phyloP scores from a whole-genome alignment of 1,140 invertebrate genomes.

The Papilio xuthus region DNA sequence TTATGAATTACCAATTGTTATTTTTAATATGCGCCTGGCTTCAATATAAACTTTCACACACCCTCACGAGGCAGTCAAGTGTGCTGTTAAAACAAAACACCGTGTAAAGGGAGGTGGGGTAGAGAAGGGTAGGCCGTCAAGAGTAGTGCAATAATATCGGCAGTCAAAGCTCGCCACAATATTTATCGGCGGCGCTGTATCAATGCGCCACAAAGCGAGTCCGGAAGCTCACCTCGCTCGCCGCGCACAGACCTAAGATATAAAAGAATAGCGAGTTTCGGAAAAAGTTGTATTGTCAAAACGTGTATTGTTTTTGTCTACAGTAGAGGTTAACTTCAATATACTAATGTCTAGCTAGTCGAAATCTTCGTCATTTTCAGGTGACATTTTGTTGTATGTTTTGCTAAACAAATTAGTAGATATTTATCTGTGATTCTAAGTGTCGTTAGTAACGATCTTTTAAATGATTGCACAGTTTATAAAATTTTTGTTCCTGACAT shows the following conservation, averaged over 20 bases:
- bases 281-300: not conserved
- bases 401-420: no score
- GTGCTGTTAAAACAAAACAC: conserved; percentile 24
- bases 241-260: conserved; percentile 27
- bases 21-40: not conserved
- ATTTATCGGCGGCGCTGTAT: conserved; percentile 77
- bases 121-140: conserved; percentile 20
- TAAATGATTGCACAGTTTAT: no score
- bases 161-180: conserved; percentile 75
- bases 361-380: not conserved
- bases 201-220: conserved; percentile 73
- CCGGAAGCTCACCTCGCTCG: conserved; percentile 73
- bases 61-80: not conserved
- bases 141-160: conserved; percentile 43
- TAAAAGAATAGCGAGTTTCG: conserved; percentile 4
- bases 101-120: not conserved
- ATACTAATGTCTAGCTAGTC: no score
- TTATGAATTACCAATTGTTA: not conserved
- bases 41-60: not conserved
- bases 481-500: not conserved
- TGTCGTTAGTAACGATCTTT: no score
- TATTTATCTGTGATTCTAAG: no score
- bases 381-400: no score
- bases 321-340: not conserved
- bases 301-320: not conserved